Evolutionary conservation across 2,113 vertebrate species (phyloP), one percentile per base, ranked within the genome.

Genomic region (Guaruba guarouba): DNA sequence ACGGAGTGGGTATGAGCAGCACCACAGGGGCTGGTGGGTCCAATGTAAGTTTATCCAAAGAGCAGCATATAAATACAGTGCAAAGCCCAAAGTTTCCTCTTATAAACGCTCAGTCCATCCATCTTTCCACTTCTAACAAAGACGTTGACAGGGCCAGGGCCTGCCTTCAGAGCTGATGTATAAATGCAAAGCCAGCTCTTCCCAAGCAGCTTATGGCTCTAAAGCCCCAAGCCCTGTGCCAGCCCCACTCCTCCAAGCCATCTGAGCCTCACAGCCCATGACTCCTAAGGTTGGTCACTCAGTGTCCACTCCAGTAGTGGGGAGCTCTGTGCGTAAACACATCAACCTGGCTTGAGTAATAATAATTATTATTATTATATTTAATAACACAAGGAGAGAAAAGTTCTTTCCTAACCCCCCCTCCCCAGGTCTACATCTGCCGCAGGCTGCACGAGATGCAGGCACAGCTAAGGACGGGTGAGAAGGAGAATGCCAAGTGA

Each of bases 201-300:
- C 83, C 25, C 83, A 93, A 92, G 95, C 90, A 76, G 96, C 93
- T 96, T 93, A 95, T 3, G 11, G 92, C 62, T 76, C 43, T 82
- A 94, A 93, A 95, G 77, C 73, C 80, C 24, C 37, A 27, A 59
- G 73, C 19, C 31, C 7, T 6, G 6, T 8, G 46, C 41, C 92
- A 57, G 81, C 63, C 62, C 51, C 0, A 0, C 61, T 92, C 39
- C 59, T 29, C 31, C 2, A 1, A 5, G 83, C 48, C 10, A 1
- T 10, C 59, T 51, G 1, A 2, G 54, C 68, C 74, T 11, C 59
- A 64, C 33, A 68, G 64, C 3, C 51, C 17, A 3, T 0, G 0
- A 63, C 5, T 55, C 48, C 46, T 29, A 20, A 79, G 81, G 22
- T 0, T 49, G 73, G 35, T 7, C 81, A 46, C 77, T 37, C 4